Percentiles rank a stretch among this genome's conserved stretches.
phyloP scores from a whole-genome alignment of 2,888 invertebrate species.

The Drosophila atripex region DNA sequence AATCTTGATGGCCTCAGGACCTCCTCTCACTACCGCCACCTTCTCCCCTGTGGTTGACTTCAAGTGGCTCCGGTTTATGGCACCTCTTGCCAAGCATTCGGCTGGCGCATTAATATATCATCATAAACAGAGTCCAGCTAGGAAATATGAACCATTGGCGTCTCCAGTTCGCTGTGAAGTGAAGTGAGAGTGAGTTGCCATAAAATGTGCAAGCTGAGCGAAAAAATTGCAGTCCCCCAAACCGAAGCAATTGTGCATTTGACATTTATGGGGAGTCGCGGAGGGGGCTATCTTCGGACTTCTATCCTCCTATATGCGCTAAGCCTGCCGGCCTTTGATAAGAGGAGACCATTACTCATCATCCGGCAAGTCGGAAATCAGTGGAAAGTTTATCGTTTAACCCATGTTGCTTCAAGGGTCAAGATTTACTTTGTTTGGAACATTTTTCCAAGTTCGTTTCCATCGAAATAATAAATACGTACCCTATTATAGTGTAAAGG shows the following conservation, averaged over 20 bases:
- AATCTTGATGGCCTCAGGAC: slow-evolving; percentile 21
- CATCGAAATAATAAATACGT: too few species aligned
- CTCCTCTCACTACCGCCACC: background rate
- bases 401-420: background rate
- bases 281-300: slow-evolving; percentile 10
- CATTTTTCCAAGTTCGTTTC: too few species aligned
- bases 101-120: slow-evolving; percentile 66
- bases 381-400: slow-evolving; percentile 6
- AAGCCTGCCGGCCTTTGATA: slow-evolving; percentile 26
- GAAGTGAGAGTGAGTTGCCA: slow-evolving; percentile 34
- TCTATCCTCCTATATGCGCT: background rate
- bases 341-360: slow-evolving; percentile 29
- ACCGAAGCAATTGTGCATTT: slow-evolving; percentile 37
- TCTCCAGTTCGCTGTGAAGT: slow-evolving; percentile 34
- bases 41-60: slow-evolving; percentile 13
- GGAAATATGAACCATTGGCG: slow-evolving; percentile 47
- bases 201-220: slow-evolving; percentile 53
- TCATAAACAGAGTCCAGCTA: slow-evolving; percentile 50
- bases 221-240: slow-evolving; percentile 32
- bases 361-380: slow-evolving; percentile 6
- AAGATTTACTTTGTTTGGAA: background rate
- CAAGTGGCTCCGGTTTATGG: slow-evolving; percentile 68
- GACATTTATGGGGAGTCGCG: slow-evolving; percentile 32
- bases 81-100: slow-evolving; percentile 50
- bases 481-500: too few species aligned